A percentile compares a stretch with the other conserved stretches of the same genome.
These are phyloP conservation scores for Eptatretus burgeri DNA, from an alignment of 2,113 vertebrate genomes.

Conservation along the genomic window DNA sequence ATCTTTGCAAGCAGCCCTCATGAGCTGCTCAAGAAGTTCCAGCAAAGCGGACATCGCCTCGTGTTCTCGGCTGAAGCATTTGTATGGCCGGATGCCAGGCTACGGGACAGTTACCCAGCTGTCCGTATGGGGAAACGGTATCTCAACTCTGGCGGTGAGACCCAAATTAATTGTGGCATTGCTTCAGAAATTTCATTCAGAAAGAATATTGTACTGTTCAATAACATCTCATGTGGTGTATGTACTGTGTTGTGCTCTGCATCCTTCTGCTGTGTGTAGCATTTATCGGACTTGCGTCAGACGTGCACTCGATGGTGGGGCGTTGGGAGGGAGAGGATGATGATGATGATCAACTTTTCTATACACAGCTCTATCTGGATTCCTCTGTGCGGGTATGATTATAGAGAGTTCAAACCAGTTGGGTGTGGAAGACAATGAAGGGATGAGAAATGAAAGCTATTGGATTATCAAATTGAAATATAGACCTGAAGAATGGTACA, in stretches of 20 bases:
- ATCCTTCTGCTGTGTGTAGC: slow-evolving; percentile 20
- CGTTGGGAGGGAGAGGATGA: slow-evolving; percentile 80
- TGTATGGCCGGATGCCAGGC: slow-evolving; percentile 59
- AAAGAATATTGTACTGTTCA: background rate
- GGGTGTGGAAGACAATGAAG: too few species aligned
- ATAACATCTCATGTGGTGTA: background rate
- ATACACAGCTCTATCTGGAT: slow-evolving; percentile 65
- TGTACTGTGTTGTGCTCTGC: too few species aligned
- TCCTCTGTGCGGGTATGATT: slow-evolving; percentile 46
- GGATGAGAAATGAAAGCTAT: too few species aligned
- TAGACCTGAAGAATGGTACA: too few species aligned
- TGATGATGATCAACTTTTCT: slow-evolving; percentile 91
- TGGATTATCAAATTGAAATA: too few species aligned
- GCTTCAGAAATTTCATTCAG: background rate
- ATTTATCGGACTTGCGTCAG: slow-evolving; percentile 55
- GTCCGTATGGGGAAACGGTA: slow-evolving; percentile 64
- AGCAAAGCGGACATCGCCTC: slow-evolving; percentile 50
- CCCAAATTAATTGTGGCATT: slow-evolving; percentile 10
- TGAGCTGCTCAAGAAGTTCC: slow-evolving; percentile 62
- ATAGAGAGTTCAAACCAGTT: too few species aligned
- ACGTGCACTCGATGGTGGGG: slow-evolving; percentile 37
- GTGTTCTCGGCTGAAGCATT: slow-evolving; percentile 60
- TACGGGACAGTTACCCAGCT: slow-evolving; percentile 54
- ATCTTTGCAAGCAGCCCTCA: slow-evolving; percentile 64
- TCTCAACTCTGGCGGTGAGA: slow-evolving; percentile 73